Evolutionary conservation across 2,888 invertebrate genomes (phyloP), one percentile per base, ranked within the genome.

Genomic region (Drosophila greeni): DNA sequence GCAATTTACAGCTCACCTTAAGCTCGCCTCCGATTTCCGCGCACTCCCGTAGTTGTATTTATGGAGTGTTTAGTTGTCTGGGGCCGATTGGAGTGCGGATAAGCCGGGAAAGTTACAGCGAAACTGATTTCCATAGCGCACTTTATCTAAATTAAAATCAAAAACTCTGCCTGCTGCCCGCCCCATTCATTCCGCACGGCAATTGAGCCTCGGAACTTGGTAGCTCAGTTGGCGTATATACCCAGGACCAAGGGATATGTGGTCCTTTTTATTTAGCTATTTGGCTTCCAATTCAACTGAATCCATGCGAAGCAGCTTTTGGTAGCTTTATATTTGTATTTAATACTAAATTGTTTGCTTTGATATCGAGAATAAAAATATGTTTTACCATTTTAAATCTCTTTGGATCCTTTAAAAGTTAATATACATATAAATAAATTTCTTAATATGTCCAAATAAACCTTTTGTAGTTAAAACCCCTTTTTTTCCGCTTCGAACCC

Each of bases 121-220:
- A 72, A 81, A 53, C 67, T 74, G 82, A 84, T 80, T 80, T 84
- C 82, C 76, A 80, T 78, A 66, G 79, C 52, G 67, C 70, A 74
- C 66, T 80, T 82, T 82, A 82, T 84, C 83, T 82, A 82, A 82
- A 82, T 82, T 82, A 82, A 82, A 80, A 82, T 82, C 85, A 67
- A 70, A 66, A 83, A 58, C 74, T 82, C 60, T 48, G 57, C 55
- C 60, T 14, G 29, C 60, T 12, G 29, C 47, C 66, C 59, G 47
- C 53, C 37, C 48, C 45, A 40, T 59, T 65, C 58, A 47, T 55
- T 64, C 70, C 26, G 48, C 67, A 70, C 65, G 52, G 34, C 49
- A 59, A 39, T 47, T 29, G 51, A 37, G 49, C 42, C 31, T 31
- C 8, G 51, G 33, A 42, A 42, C 54, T 24, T 9, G 31, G 37